Evolutionary conservation across 2,888 invertebrate genomes (phyloP), one percentile per base, ranked within the genome.

Genomic region (Augiades crinisus): DNA sequence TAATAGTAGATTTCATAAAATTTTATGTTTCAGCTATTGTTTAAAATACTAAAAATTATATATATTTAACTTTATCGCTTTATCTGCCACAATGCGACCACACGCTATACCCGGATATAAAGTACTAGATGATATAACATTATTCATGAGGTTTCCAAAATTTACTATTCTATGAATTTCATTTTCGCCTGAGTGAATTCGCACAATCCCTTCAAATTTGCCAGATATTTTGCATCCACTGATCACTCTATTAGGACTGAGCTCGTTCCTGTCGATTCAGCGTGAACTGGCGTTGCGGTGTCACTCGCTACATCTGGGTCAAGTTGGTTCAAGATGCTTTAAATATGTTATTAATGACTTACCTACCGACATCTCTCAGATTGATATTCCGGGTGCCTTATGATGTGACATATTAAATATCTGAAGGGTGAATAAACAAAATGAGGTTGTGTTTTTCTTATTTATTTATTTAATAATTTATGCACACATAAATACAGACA

Each of bases 111-210:
- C 27, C 40, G 24, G 40, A 27, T 17, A 21, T 24, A 33, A 14
- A 45, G n/a, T 16, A 5, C 45, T 34, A 34, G 45, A 14, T 34
- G 33, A 33, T 24, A 45, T 24, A 13, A 34, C 34, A 24, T 45
- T 45, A 45, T 45, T 45, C 45, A 45, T 34, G 24, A 45, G 22
- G 16, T 45, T 22, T 24, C 34, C 45, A 45, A 24, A 45, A 45
- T 45, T 45, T 45, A 24, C 45, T 24, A 34, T 45, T 45, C 45
- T 34, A 34, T 45, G 45, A 45, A 45, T 45, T 45, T 45, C 34
- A 45, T 33, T 45, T 24, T 34, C 45, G 7, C 22, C 16, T 22
- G 34, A 45, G 14, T 34, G 45, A 45, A 21, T 45, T 45, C 45
- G 22, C 45, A 30, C 45, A 34, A 45, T 45, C 45, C 14, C 34